Evolutionary conservation across 30 jellyfish, hydroid and myxozoan species (phyloP), one percentile per base, ranked within the genome.

Genomic region (Sanderia malayensis): DNA sequence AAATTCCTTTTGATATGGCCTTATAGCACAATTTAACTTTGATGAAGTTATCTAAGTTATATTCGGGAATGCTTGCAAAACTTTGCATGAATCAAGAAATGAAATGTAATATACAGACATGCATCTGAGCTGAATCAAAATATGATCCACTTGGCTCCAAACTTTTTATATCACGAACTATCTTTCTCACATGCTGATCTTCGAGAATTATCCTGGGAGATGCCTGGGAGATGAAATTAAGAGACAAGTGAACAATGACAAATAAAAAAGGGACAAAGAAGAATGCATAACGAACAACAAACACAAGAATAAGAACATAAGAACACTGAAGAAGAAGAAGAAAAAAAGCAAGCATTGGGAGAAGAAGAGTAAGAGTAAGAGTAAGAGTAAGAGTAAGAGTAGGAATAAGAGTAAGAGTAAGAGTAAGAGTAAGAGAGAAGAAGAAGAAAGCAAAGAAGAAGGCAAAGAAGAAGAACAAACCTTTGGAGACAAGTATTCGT

Each of bases 111-210:
- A 6, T 18, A 13, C 83, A 18, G 75, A 89, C 99, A 71, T 95
- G 97, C 95, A 85, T 93, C 58, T 93, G 99, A 44, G 99, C 99
- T 0, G 94, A 68, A 70, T 93, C 99, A 82, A 93, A 93, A 75
- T 93, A 93, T 2, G 99, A 94, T 19, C 99, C 99, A 85, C 99
- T 93, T 26, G 99, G 99, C 46, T 93, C 99, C 33, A 63, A 55
- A 47, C 95, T 85, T 65, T 86, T 93, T 31, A 93, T 70, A 71
- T 93, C 99, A 41, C 86, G 70, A 20, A 93, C 95, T 41, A 93
- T 93, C 69, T 93, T 93, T 31, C 96, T 52, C 30, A 93, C 99
- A 31, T 86, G 81, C 32, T 86, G 96, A 45, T 93, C 99, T 18
- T 93, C 99, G 13, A 93, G 82, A 25, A 74, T 67, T 19, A 93